Evolutionary conservation across 2,113 vertebrate genomes (phyloP).

Genomic region (Nipponia nippon): DNA sequence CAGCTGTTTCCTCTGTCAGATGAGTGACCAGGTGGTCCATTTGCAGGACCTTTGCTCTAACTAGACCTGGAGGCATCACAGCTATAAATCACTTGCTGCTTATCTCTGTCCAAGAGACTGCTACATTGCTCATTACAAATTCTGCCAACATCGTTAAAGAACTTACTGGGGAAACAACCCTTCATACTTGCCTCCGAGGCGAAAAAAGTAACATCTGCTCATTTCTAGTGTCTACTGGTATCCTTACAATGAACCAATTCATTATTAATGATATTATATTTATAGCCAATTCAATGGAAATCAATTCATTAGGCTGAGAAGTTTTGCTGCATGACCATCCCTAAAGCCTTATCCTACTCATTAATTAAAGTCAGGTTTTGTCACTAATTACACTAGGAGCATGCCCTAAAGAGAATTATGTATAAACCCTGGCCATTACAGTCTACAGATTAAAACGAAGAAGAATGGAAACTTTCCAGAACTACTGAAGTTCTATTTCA

Average conservation of each 20-base stretch:
- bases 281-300: conserved; percentile 24
- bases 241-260: neutral
- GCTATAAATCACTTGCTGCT: neutral
- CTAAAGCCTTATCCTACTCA: neutral
- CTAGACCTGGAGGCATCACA: neutral
- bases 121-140: neutral
- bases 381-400: conserved; percentile 16
- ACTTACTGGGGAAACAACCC: neutral
- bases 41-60: neutral
- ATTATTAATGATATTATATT: conserved; percentile 42
- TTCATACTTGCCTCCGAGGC: neutral
- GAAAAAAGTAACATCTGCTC: neutral
- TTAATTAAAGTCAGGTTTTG: conserved; percentile 43
- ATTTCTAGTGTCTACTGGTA: neutral
- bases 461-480: neutral
- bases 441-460: neutral
- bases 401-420: neutral
- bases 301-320: conserved; percentile 38
- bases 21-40: neutral
- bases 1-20: neutral
- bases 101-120: neutral
- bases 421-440: neutral
- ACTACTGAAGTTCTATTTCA: neutral
- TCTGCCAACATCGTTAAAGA: neutral
- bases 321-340: neutral